Evolutionary conservation across 1,140 invertebrate genomes (phyloP).

Genomic region (Agraylea sexmaculata): DNA sequence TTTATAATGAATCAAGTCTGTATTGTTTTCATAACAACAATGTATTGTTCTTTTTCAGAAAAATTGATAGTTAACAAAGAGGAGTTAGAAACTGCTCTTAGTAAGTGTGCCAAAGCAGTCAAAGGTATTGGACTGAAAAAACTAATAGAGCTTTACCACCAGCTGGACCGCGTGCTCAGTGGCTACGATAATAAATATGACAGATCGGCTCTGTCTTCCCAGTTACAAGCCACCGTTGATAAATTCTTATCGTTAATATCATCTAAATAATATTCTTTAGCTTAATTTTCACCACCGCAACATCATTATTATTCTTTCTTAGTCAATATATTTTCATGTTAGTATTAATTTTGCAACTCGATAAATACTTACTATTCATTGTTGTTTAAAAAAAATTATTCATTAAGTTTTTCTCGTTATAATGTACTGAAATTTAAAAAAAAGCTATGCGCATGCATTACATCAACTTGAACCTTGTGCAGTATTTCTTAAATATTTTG

Average conservation of each 20-base stretch:
- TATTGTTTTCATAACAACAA: constrained; percentile 7
- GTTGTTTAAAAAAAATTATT: no score
- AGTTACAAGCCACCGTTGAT: constrained; percentile 30
- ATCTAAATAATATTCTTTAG: no score
- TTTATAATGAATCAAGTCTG: constrained; percentile 15
- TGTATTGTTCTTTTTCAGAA: constrained; percentile 30
- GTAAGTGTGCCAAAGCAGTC: constrained; percentile 42
- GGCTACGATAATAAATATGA: constrained; percentile 39
- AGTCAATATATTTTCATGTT: no score
- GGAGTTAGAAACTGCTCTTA: constrained; percentile 46
- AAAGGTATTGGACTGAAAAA: constrained; percentile 43
- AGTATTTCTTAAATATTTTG: no score
- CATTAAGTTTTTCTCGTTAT: no score
- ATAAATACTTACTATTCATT: no score
- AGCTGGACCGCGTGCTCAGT: constrained; percentile 43
- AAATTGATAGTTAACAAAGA: constrained; percentile 44
- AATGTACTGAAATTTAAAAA: no score
- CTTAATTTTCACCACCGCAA: no score
- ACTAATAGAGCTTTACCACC: constrained; percentile 49
- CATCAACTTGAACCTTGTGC: no score
- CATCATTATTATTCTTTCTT: no score
- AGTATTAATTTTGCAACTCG: no score
- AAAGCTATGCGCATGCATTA: no score
- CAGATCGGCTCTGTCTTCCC: constrained; percentile 48
- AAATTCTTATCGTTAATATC: constrained; percentile 25